A percentile compares a stretch with the other conserved stretches of the same genome.
These are phyloP conservation scores for Marcusenius ussheri DNA, from an alignment of 2,113 vertebrate species.

Conservation along the genomic window DNA sequence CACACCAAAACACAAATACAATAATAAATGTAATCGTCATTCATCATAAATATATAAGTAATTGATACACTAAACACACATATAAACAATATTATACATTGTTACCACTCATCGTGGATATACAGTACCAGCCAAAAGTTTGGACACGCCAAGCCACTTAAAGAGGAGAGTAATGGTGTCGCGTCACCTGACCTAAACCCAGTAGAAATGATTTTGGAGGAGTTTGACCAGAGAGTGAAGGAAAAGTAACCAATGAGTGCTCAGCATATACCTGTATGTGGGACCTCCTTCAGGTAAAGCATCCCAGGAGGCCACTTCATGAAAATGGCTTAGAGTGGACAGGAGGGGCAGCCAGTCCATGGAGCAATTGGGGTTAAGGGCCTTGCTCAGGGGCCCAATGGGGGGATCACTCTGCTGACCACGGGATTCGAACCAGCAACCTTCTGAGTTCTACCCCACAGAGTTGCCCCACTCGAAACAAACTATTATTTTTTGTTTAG, in stretches of 20 bases:
- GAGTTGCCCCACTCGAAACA: background rate
- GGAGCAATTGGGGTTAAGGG: background rate
- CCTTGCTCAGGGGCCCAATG: background rate
- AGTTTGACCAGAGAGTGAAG: background rate
- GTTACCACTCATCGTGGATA: background rate
- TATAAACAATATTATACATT: background rate
- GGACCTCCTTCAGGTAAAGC: background rate
- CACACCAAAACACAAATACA: background rate
- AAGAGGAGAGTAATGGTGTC: background rate
- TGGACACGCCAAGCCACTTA: background rate
- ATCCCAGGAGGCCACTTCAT: background rate
- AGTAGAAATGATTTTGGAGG: background rate
- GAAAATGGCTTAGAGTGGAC: background rate
- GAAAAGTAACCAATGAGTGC: background rate
- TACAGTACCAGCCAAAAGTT: background rate
- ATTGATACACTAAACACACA: background rate
- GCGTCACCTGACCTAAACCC: background rate
- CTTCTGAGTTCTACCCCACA: background rate
- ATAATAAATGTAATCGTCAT: background rate
- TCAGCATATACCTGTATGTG: background rate
- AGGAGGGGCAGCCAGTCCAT: background rate
- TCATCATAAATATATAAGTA: background rate
- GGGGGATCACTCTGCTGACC: background rate
- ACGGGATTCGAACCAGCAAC: background rate
- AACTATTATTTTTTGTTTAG: background rate